Evolutionary conservation across 2,888 invertebrate genomes (phyloP), one percentile per base, ranked within the genome.

Genomic region (Drosophila demipolita): DNA sequence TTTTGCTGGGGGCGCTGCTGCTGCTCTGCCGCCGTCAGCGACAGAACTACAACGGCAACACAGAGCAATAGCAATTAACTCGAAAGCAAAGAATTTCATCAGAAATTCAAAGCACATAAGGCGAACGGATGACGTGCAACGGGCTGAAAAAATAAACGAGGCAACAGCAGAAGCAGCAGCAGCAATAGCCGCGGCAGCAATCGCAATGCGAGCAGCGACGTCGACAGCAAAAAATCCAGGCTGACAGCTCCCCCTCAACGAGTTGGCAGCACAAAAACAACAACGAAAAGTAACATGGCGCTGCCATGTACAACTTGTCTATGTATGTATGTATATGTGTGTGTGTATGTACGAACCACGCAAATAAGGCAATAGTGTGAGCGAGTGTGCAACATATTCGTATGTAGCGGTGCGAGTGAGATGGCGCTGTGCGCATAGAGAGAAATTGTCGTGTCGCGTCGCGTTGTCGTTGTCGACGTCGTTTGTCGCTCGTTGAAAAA

Each of bases 21-120:
- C 32, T 33, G 62, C 49, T 53, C 58, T 40, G 64, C 53, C 15
- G 26, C 8, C 38, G 50, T 33, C 50, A 69, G 8, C 53, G 49
- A 45, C 63, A 50, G 55, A 67, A 50, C 59, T 12, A 35, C 50
- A 20, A 32, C 71, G 54, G 45, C 73, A 59, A 73, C 74, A 23
- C 45, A 45, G 45, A 45, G 45, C 45, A 45, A 45, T 45, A 85
- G 88, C 86, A 89, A 89, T 87, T 85, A 89, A 89, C 80, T 89
- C 83, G 82, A 87, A 89, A 87, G 85, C 82, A 86, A 91, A 89
- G 90, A 90, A 90, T 91, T 90, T 91, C 90, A 90, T 87, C 91
- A 91, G 90, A 91, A 90, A 87, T 87, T 90, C 85, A 88, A 82
- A 89, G 84, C 84, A 87, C 78, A 85, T 70, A 81, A 77, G 73